Conservation (phyloP, 37 sponge, comb jelly and placozoan species). For the Geodia barretti region DNA sequence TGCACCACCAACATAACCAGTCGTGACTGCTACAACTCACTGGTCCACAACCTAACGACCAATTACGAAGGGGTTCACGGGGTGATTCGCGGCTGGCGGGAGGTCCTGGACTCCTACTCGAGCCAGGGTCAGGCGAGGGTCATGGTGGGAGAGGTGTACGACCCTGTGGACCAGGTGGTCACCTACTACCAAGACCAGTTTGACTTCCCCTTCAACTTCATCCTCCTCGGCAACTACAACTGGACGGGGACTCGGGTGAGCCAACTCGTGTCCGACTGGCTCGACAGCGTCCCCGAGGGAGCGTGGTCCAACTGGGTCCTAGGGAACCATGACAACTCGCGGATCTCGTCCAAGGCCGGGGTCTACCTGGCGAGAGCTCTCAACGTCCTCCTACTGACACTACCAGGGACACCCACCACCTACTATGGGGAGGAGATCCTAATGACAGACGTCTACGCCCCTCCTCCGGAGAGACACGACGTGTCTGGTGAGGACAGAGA, state of each 20-base stretch:
- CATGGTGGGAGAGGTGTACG: slow-evolving; percentile 81
- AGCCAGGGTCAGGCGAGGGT: slow-evolving; percentile 17
- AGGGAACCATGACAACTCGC: slow-evolving; percentile 90
- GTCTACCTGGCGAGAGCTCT: slow-evolving; percentile 59
- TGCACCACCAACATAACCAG: slow-evolving; percentile 18
- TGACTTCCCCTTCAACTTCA: slow-evolving; percentile 90
- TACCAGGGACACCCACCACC: slow-evolving; percentile 91
- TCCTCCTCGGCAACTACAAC: slow-evolving; percentile 54
- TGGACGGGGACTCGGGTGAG: slow-evolving; percentile 80
- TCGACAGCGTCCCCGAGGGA: slow-evolving; percentile 63
- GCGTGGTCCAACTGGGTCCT: slow-evolving; percentile 93
- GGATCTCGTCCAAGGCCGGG: slow-evolving; percentile 76
- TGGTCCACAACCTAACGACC: slow-evolving; percentile 71
- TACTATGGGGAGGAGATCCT: slow-evolving; percentile 92
- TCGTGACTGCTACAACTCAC: slow-evolving; percentile 33
- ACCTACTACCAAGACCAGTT: slow-evolving; percentile 72
- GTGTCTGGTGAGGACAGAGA: slow-evolving; percentile 56
- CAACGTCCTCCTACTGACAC: slow-evolving; percentile 73
- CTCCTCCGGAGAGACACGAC: slow-evolving; percentile 52
- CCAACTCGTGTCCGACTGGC: slow-evolving; percentile 51
- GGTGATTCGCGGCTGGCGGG: slow-evolving; percentile 67
- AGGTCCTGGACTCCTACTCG: slow-evolving; percentile 55
- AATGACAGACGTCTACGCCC: slow-evolving; percentile 73
- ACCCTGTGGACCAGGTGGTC: slow-evolving; percentile 47
- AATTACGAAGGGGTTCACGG: slow-evolving; percentile 66